These are phyloP conservation scores for Drosophila micromelanica DNA, from an alignment of 1,140 invertebrate species.

Conservation along the genomic window DNA sequence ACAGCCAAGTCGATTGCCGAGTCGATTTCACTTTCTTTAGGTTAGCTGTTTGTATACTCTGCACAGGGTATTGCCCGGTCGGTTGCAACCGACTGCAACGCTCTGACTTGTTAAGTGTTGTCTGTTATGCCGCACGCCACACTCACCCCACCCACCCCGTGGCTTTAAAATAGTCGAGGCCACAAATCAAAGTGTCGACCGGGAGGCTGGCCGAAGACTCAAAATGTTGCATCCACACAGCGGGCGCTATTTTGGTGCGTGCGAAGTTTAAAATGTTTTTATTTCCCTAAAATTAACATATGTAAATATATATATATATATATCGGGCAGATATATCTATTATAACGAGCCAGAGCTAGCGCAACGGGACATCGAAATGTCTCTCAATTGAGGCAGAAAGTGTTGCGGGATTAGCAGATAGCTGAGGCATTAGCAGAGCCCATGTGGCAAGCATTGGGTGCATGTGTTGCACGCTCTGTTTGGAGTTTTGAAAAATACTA, in stretches of 20 bases:
- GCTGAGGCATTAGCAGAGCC: slow-evolving; percentile 1
- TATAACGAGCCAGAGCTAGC: slow-evolving; percentile 10
- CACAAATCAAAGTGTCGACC: slow-evolving; percentile 46
- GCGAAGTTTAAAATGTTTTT: slow-evolving; percentile 36
- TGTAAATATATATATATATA: slow-evolving; percentile 1
- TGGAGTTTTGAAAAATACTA: neutral
- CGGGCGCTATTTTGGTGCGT: slow-evolving; percentile 47
- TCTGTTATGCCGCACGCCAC: neutral
- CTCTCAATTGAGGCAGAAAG: slow-evolving; percentile 18
- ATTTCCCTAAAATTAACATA: slow-evolving; percentile 35
- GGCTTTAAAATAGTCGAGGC: slow-evolving; percentile 55
- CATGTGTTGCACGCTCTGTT: slow-evolving; percentile 11
- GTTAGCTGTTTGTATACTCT: too few species aligned
- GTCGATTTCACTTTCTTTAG: too few species aligned
- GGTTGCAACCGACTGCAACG: neutral
- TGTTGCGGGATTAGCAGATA: slow-evolving; percentile 15
- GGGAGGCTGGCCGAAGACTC: neutral
- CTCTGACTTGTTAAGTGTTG: slow-evolving; percentile 5
- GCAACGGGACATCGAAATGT: slow-evolving; percentile 24
- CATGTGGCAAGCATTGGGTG: neutral
- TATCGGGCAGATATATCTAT: slow-evolving; percentile 9
- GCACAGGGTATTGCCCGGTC: neutral
- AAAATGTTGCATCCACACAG: slow-evolving; percentile 29
- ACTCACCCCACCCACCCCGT: slow-evolving; percentile 11
- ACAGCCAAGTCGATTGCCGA: too few species aligned